Conservation (phyloP, 2,113 vertebrate species). For the Dipodomys stephensi region DNA sequence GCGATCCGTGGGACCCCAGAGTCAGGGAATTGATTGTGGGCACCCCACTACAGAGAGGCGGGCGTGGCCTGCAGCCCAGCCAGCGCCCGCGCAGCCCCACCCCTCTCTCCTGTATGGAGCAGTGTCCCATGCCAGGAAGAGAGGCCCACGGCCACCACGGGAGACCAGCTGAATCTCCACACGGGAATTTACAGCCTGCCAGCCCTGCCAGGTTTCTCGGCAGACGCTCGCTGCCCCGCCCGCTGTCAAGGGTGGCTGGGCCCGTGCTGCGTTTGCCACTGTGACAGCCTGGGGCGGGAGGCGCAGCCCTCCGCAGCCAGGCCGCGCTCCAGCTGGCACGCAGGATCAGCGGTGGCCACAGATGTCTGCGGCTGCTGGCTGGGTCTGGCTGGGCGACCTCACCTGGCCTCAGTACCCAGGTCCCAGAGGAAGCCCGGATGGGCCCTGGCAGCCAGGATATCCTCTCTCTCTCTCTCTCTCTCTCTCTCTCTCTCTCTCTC, state of each 20-base stretch:
- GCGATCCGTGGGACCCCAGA: not conserved
- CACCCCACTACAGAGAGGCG: not conserved
- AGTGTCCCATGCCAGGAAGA: not conserved
- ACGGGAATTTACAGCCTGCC: too few species aligned
- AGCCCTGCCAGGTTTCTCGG: not conserved
- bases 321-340: fast-evolving
- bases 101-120: not conserved
- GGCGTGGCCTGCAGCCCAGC: not conserved
- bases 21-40: not conserved
- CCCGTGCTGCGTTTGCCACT: not conserved
- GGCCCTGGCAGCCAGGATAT: not conserved
- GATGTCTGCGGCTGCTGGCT: not conserved
- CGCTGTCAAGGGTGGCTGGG: not conserved
- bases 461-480: too few species aligned
- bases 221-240: too few species aligned
- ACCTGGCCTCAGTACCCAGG: not conserved
- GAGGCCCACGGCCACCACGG: fast-evolving
- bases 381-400: not conserved
- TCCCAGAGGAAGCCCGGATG: not conserved
- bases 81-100: fast-evolving
- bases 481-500: too few species aligned
- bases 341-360: fast-evolving
- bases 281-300: not conserved
- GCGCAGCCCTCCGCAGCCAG: fast-evolving
- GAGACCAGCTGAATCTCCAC: not conserved